These are phyloP conservation scores for Isotomurus palustris DNA, from an alignment of 2,888 invertebrate genomes.

Conservation along the genomic window DNA sequence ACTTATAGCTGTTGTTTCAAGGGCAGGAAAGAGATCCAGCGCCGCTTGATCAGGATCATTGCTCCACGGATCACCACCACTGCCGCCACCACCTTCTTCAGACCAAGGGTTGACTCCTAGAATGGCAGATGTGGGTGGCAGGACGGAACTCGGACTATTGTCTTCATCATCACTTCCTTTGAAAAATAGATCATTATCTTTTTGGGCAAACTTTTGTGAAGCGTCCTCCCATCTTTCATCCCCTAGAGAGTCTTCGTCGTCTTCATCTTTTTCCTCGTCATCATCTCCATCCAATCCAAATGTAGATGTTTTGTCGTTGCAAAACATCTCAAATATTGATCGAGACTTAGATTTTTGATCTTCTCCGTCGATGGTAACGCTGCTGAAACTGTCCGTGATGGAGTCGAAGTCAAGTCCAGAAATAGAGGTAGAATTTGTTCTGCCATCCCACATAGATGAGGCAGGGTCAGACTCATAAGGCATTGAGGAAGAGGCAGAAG, in stretches of 20 bases:
- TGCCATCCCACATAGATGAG: not conserved
- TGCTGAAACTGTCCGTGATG: not conserved
- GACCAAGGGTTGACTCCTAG: not conserved
- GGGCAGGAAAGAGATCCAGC: too few relatives aligned
- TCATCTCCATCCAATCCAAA: not conserved
- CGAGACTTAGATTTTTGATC: conserved; percentile 32
- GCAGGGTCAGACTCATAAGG: not conserved
- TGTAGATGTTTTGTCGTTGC: not conserved
- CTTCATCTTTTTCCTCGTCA: not conserved
- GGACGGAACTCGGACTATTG: not conserved
- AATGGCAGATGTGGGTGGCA: not conserved
- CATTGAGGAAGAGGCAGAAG: conserved; percentile 8
- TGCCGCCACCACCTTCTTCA: not conserved
- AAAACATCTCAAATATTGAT: conserved; percentile 38
- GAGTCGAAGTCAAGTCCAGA: not conserved
- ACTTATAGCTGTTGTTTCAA: not conserved
- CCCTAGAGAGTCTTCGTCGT: not conserved
- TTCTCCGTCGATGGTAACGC: conserved; percentile 16
- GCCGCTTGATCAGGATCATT: not conserved
- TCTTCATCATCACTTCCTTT: not conserved
- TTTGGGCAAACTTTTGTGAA: not conserved
- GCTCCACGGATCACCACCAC: not conserved
- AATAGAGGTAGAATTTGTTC: not conserved
- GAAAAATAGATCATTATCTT: not conserved
- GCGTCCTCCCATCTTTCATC: not conserved